Conservation (phyloP, 2,888 invertebrate genomes). For the Hypena proboscidalis region DNA sequence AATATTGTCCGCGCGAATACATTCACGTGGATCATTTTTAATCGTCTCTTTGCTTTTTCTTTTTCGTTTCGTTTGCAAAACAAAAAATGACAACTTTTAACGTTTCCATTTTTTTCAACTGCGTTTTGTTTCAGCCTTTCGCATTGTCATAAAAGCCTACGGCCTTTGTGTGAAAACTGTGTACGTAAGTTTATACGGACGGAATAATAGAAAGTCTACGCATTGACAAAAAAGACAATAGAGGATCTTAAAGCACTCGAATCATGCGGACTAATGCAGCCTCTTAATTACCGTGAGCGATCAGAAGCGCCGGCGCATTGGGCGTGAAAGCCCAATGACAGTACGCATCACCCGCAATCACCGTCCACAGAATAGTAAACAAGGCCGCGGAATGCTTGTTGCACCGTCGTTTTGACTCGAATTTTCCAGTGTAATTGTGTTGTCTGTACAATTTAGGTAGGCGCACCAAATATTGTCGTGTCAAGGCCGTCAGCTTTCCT, state of each 20-base stretch:
- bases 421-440: constrained; percentile 32
- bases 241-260: constrained; percentile 38
- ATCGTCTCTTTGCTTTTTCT: constrained; percentile 71
- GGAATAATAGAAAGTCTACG: background rate
- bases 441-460: constrained; percentile 63
- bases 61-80: constrained; percentile 53
- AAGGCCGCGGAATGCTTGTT: constrained; percentile 24
- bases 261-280: constrained; percentile 51
- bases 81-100: constrained; percentile 43
- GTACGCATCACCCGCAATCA: constrained; percentile 55
- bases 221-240: background rate
- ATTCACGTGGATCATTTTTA: constrained; percentile 83
- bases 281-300: constrained; percentile 71
- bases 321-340: constrained; percentile 73
- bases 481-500: constrained; percentile 84
- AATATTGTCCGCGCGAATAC: constrained; percentile 84
- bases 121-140: constrained; percentile 28
- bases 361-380: constrained; percentile 54
- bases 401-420: constrained; percentile 39
- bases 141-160: constrained; percentile 24
- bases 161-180: background rate
- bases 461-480: constrained; percentile 80
- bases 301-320: constrained; percentile 69
- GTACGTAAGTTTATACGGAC: background rate
- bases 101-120: constrained; percentile 36